Conservation (phyloP, 2,888 invertebrate genomes). For the Siphlonurus alternatus region DNA sequence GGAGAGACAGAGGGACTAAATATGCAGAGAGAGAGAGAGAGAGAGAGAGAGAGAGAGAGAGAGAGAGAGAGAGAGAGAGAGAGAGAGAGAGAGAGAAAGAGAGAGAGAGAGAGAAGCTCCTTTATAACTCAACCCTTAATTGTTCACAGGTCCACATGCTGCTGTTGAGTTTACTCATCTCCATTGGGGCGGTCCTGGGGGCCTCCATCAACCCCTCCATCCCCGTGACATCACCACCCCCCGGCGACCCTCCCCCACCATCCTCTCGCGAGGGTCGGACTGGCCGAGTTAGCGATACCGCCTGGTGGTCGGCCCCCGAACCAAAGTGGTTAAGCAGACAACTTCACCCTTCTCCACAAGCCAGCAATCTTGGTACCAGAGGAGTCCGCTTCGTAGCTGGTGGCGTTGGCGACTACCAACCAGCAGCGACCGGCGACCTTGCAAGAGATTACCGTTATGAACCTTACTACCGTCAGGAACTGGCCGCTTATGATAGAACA, state of each 20-base stretch:
- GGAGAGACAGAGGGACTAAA: too few species aligned
- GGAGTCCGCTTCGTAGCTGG: not conserved
- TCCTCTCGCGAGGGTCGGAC: not conserved
- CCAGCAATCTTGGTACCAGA: not conserved
- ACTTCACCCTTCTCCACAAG: not conserved
- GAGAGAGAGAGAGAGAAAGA: too few species aligned
- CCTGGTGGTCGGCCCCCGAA: slow-evolving; percentile 1
- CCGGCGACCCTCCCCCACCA: not conserved
- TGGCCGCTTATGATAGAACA: not conserved
- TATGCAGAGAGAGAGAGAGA: too few species aligned
- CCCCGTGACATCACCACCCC: too few species aligned
- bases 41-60: too few species aligned
- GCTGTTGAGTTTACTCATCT: not conserved
- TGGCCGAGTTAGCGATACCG: not conserved
- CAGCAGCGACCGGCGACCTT: not conserved
- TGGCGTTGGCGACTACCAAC: not conserved
- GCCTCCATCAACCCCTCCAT: not conserved
- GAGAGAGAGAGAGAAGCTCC: too few species aligned
- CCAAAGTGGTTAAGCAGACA: not conserved
- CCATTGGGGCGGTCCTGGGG: not conserved
- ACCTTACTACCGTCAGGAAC: not conserved
- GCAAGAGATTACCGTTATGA: not conserved
- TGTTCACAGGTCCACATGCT: too few species aligned
- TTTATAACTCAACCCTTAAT: too few species aligned
- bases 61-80: too few species aligned